Conservation (phyloP, 1,140 invertebrate genomes). For the Leptoteleia sp. region DNA sequence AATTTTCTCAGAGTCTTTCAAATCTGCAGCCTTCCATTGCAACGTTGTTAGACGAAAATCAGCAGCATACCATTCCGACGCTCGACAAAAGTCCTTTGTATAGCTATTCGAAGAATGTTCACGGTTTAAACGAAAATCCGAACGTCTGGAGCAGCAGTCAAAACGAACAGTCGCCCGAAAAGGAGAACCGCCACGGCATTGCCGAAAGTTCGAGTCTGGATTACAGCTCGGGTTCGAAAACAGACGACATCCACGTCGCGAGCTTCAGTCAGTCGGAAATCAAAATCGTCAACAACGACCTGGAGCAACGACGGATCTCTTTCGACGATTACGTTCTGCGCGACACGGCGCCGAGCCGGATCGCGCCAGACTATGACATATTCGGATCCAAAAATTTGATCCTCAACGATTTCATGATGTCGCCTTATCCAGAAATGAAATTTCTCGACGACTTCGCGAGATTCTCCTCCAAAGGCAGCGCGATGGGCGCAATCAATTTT, state of each 20-base stretch:
- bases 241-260: slow-evolving; percentile 1
- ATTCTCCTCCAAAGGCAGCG: slow-evolving; percentile 34
- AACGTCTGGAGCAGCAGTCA: slow-evolving; percentile 34
- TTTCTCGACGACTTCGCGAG: slow-evolving; percentile 48
- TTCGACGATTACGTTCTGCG: slow-evolving; percentile 22
- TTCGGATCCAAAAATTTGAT: slow-evolving; percentile 47
- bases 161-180: slow-evolving; percentile 41
- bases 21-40: slow-evolving; percentile 48
- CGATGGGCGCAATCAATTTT: slow-evolving; percentile 26
- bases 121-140: slow-evolving; percentile 38
- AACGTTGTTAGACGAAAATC: slow-evolving; percentile 54
- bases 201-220: slow-evolving; percentile 34
- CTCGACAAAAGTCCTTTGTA: slow-evolving; percentile 52
- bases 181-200: slow-evolving; percentile 3
- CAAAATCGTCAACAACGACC: slow-evolving; percentile 29
- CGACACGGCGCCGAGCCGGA: slow-evolving; percentile 8
- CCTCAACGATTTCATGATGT: slow-evolving; percentile 56
- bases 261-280: slow-evolving; percentile 38
- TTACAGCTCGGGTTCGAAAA: slow-evolving; percentile 25
- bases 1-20: slow-evolving; percentile 33
- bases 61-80: slow-evolving; percentile 47
- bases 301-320: slow-evolving; percentile 9
- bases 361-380: slow-evolving; percentile 26
- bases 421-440: slow-evolving; percentile 36
- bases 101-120: slow-evolving; percentile 47